Evolutionary conservation across 1,140 invertebrate genomes (phyloP), one percentile per base, ranked within the genome.

Genomic region (Scaptomyza hsui): DNA sequence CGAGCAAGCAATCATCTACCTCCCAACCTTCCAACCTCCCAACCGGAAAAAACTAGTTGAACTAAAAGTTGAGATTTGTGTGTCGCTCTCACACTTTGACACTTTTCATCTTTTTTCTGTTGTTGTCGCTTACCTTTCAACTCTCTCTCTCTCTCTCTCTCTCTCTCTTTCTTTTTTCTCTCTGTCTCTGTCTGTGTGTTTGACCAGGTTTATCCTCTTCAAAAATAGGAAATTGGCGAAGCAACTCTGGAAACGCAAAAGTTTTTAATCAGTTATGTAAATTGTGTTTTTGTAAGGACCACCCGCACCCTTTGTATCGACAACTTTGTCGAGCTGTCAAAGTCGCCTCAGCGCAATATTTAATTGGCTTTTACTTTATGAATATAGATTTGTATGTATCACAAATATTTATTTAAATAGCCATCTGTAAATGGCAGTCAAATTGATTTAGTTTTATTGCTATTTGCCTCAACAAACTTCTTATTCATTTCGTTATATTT

Each of bases 191-290:
- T 21, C 1, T 13, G 16, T 35, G 16, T 9, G 16, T 53, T 32
- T 24, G 41, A 39, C 26, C 32, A 47, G 35, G 13, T 51, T 56
- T 24, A 37, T 52, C 47, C 47, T 45, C 55, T 51, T 55, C 61
- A 72, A 72, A 72, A 72, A 67, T 61, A 53, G 67, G 62, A 61
- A 72, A 75, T 29, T 74, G 64, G 79, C 32, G 12, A 49, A 26
- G 44, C 57, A 10, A 35, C 24, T 55, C 60, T 52, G 44, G 21
- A 63, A 35, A 56, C 57, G 32, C 26, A 64, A 78, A 88, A 88
- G 78, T 86, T 86, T 82, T 86, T 86, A 86, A 86, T 86, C 82
- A 86, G 74, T 81, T 88, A 88, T 86, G 81, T 64, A 81, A 86
- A 88, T 88, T 88, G 32, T 86, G 69, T 86, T 77, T 60, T 10